Evolutionary conservation across 2,113 vertebrate genomes (phyloP), one percentile per base, ranked within the genome.

Genomic region (Lamprotornis superbus): DNA sequence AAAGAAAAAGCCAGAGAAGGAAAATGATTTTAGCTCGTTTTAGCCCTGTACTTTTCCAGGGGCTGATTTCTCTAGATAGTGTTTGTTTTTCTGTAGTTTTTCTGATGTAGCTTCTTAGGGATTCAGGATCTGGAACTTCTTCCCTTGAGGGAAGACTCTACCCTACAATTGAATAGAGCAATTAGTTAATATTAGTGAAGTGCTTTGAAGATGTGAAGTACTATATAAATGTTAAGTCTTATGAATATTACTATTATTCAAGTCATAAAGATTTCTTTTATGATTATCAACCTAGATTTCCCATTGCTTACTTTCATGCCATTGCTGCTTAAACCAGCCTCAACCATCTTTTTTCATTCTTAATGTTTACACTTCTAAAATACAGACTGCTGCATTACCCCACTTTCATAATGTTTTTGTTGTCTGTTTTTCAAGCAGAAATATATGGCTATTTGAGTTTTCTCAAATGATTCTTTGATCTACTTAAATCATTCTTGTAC

Each of bases 141-240:
- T 95, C 75, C 75, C 92, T 83, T 77, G 61, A 88, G 94, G 92
- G 71, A 83, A 81, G 67, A 69, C 46, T 87, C 31, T 95, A 92
- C 55, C 12, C 68, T 92, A 83, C 79, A 95, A 93, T 74, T 8
- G 16, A 94, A 77, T 55, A 47, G 75, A 93, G 89, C 85, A 96
- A 96, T 97, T 97, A 97, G 91, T 97, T 95, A 94, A 85, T 93
- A 94, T 96, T 96, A 95, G 93, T 76, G 87, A 95, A 95, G 42
- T 8, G 0, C 84, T 96, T 95, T 95, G 92, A 95, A 95, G 87
- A 80, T 95, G 52, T 88, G 76, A 94, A 95, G 85, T 95, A 74
- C 90, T 93, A 71, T 90, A 95, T 93, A 90, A 96, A 97, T 95
- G 78, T 88, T 95, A 95, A 93, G 78, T 89, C 59, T 83, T 93